Percentiles rank a stretch among this genome's conserved stretches.
These are phyloP conservation scores for Melikaiella ostensackeni DNA, from an alignment of 2,888 invertebrate species.

Conservation along the genomic window DNA sequence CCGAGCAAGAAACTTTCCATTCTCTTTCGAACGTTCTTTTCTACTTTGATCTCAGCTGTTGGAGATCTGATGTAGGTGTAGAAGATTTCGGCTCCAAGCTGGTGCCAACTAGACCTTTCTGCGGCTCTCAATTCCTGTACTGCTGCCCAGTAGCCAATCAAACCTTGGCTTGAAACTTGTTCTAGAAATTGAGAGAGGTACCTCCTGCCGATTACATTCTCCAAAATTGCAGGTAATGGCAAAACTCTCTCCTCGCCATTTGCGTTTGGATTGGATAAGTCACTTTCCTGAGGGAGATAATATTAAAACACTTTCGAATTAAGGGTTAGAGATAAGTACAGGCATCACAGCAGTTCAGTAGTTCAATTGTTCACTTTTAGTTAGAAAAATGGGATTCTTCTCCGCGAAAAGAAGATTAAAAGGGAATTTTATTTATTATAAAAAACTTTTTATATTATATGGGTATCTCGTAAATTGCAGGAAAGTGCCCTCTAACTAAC, in stretches of 20 bases:
- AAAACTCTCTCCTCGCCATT: conserved; percentile 77
- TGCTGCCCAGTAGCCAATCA: conserved; percentile 91
- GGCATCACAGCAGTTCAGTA: no score
- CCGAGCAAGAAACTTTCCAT: conserved; percentile 94
- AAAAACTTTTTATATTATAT: no score
- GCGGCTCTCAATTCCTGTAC: conserved; percentile 90
- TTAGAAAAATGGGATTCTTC: no score
- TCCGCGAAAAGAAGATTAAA: no score
- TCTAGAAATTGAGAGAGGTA: conserved; percentile 90
- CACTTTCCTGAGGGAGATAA: conserved; percentile 59
- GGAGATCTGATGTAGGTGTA: conserved; percentile 92
- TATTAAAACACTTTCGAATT: conserved; percentile 66
- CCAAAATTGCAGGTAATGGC: conserved; percentile 85
- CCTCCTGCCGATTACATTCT: conserved; percentile 86
- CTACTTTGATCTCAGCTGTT: conserved; percentile 89
- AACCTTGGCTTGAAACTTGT: conserved; percentile 89
- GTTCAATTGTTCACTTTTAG: no score
- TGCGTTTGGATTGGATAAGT: conserved; percentile 64
- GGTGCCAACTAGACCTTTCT: conserved; percentile 89
- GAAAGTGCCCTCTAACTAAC: no score
- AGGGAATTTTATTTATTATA: no score
- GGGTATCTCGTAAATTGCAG: no score
- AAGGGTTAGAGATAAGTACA: no score
- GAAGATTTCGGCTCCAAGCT: conserved; percentile 94
- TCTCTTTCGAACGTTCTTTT: conserved; percentile 87